phyloP scores from a whole-genome alignment of 2,797 vertebrate genomes.

The Apogon hyalosoma region DNA sequence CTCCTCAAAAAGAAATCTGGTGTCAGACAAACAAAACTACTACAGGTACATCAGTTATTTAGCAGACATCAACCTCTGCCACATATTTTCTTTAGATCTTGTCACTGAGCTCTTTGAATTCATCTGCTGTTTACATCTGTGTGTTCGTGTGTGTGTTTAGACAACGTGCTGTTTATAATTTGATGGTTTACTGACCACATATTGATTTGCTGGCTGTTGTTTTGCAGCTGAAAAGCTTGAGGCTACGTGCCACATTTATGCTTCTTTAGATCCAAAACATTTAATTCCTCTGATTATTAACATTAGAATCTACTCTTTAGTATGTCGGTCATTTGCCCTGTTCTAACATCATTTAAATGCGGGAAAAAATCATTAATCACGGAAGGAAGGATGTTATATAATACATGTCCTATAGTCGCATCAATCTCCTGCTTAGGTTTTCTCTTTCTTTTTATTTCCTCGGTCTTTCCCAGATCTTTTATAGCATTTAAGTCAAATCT shows the following conservation, averaged over 20 bases:
- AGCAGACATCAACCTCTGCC: slow-evolving; percentile 41
- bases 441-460: slow-evolving; percentile 22
- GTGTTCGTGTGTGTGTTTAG: slow-evolving; percentile 17
- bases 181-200: slow-evolving; percentile 70
- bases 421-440: slow-evolving; percentile 8
- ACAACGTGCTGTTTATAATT: slow-evolving; percentile 63
- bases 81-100: slow-evolving; percentile 32
- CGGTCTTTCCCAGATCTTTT: slow-evolving; percentile 35
- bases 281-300: slow-evolving; percentile 50
- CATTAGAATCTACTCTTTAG: slow-evolving; percentile 13
- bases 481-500: slow-evolving; percentile 64
- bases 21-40: slow-evolving; percentile 57
- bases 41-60: slow-evolving; percentile 38
- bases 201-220: slow-evolving; percentile 70
- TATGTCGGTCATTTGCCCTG: slow-evolving; percentile 16
- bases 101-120: slow-evolving; percentile 35
- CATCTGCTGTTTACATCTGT: slow-evolving; percentile 31
- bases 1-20: slow-evolving; percentile 30
- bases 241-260: slow-evolving; percentile 51
- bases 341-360: background rate
- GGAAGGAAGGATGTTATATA: slow-evolving; percentile 8
- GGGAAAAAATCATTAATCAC: slow-evolving; percentile 4
- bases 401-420: slow-evolving; percentile 10
- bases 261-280: slow-evolving; percentile 50
- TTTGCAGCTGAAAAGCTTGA: slow-evolving; percentile 54